Evolutionary conservation across 2,888 invertebrate species (phyloP).

Genomic region (Nudaria mundana): DNA sequence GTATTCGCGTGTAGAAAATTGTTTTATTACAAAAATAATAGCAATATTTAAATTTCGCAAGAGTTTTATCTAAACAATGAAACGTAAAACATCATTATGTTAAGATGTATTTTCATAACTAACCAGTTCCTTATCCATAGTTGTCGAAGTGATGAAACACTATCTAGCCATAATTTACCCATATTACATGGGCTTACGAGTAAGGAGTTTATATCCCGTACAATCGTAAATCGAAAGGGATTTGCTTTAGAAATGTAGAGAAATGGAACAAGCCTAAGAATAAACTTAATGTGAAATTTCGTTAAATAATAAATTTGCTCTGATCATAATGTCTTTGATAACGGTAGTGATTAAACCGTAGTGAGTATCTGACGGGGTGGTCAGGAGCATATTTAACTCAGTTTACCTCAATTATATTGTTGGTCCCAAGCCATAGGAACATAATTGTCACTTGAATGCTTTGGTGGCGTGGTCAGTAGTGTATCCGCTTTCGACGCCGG

Average conservation of each 20-base stretch:
- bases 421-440: too few relatives aligned
- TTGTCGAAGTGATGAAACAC: slow-evolving; percentile 32
- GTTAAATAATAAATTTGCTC: too few relatives aligned
- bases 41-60: neutral
- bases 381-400: too few relatives aligned
- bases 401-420: too few relatives aligned
- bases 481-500: too few relatives aligned
- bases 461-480: too few relatives aligned
- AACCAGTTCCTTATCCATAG: slow-evolving; percentile 24
- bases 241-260: slow-evolving; percentile 37
- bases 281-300: slow-evolving; percentile 17
- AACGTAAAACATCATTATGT: neutral
- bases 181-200: slow-evolving; percentile 41
- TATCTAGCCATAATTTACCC: slow-evolving; percentile 31
- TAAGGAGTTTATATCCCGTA: slow-evolving; percentile 33
- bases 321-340: too few relatives aligned
- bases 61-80: neutral
- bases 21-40: too few relatives aligned
- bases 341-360: too few relatives aligned
- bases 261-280: slow-evolving; percentile 40
- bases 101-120: slow-evolving; percentile 15
- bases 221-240: slow-evolving; percentile 42
- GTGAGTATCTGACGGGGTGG: too few relatives aligned
- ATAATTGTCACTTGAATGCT: too few relatives aligned
- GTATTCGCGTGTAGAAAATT: too few relatives aligned